phyloP scores from a whole-genome alignment of 2,888 invertebrate species.

The Cyclophora albipunctata region DNA sequence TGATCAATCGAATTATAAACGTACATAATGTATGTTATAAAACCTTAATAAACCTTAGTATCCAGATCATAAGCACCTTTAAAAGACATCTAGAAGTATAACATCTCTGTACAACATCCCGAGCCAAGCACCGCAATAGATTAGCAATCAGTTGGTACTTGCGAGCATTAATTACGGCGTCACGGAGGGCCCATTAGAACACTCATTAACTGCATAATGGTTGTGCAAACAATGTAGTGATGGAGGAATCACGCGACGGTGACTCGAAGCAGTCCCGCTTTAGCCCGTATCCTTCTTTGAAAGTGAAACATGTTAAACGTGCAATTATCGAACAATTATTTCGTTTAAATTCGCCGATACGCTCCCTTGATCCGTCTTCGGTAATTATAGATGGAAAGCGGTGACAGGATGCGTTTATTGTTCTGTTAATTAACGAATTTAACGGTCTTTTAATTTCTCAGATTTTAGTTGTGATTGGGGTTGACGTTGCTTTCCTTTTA shows the following conservation, averaged over 20 bases:
- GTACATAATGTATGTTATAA: no score
- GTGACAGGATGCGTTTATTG: neutral
- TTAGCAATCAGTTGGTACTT: constrained; percentile 4
- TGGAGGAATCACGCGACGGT: constrained; percentile 62
- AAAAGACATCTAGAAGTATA: no score
- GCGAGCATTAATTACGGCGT: constrained; percentile 52
- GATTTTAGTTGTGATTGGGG: no score
- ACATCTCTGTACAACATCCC: no score
- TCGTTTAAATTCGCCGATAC: constrained; percentile 10
- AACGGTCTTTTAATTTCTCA: no score
- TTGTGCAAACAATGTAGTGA: constrained; percentile 54
- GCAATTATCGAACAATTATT: constrained; percentile 37
- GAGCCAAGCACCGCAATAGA: neutral
- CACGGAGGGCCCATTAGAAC: constrained; percentile 47
- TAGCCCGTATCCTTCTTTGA: constrained; percentile 33
- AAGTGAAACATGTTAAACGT: constrained; percentile 38
- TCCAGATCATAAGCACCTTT: no score
- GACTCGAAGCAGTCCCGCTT: constrained; percentile 41
- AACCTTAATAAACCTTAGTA: no score
- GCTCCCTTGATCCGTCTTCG: constrained; percentile 4
- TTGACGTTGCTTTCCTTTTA: no score
- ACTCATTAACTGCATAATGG: constrained; percentile 58
- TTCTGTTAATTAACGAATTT: constrained; percentile 1
- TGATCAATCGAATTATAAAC: no score
- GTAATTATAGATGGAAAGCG: constrained; percentile 1